Base-by-base conservation (phyloP, 1,140 invertebrate species). In the Drosophila dunni region DNA sequence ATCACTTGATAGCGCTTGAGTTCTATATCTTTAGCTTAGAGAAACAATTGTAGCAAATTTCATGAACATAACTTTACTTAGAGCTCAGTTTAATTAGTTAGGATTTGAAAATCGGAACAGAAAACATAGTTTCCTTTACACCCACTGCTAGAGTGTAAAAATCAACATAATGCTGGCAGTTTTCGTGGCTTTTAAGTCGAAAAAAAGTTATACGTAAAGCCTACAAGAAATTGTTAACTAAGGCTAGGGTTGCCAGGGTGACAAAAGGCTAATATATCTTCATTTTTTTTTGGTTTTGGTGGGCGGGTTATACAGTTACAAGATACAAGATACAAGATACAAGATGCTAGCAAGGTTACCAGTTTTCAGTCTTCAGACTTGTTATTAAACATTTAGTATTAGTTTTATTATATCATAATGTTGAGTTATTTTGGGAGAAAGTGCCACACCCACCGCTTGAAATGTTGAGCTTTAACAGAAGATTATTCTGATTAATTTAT, bases 351-450 rank as follows among this genome's bases (percentile, higher is more conserved):
- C 63, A 66, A 67, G 63, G 15, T 53, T 51, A 45, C 36, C 46
- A 53, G 56, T 61, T 67, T 64, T 68, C 70, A 73, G 70, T 61
- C 70, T 73, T 73, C 48, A 68, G 70, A 73, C 64, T 68, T 67
- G 53, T 71, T 40, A 7, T 48, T 57, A 56, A 54, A 34, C 46
- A 42, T 50, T 61, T 8, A 13, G 44, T 56, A 44, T 56, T 11
- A 42, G 29, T 70, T 20, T 24, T 13, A 13, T 36, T 51, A 36
- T 64, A 15, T 54, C 13, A 65, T 56, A 2, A 34, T 40, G 13
- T 36, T 36, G 6, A 15, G 20, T 20, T 15, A 5, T 9, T 13
- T 44, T 33, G 34, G 36, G 61, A 29, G 24, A 64, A 13, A 44
- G 38, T 54, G 50, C 62, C 62, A 45, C 62, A 45, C 62, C 62